Evolutionary conservation across 92 coral and sea anemone genomes (phyloP).

Genomic region (Diadumene lineata): DNA sequence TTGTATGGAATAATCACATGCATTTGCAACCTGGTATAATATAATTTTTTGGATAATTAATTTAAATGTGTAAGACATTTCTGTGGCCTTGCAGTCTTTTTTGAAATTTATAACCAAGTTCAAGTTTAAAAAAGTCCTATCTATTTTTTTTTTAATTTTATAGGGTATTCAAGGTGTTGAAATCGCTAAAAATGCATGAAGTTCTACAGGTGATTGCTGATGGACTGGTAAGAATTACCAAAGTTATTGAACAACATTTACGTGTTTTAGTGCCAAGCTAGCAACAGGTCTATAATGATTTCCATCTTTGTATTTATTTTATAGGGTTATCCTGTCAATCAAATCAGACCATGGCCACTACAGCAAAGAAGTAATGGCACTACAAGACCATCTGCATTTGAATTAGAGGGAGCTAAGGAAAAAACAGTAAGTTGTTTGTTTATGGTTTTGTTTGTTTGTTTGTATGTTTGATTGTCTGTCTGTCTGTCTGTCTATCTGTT

Average conservation of each 20-base stretch:
- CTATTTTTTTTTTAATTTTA: not conserved
- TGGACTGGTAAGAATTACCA: conserved; percentile 70
- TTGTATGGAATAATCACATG: no score
- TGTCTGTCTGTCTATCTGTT: no score
- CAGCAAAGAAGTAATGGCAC: conserved; percentile 93
- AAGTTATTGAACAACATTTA: not conserved
- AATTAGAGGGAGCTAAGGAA: conserved; percentile 60
- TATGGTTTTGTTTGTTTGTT: not conserved
- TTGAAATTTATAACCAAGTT: no score
- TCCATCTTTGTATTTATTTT: conserved; percentile 2
- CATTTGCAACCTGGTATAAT: no score
- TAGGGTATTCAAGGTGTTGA: conserved; percentile 88
- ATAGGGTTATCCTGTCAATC: conserved; percentile 86
- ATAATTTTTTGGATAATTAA: no score
- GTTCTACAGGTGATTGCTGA: conserved; percentile 85
- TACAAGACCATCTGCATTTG: conserved; percentile 75
- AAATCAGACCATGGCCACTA: conserved; percentile 96
- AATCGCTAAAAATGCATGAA: conserved; percentile 77
- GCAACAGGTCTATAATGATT: not conserved
- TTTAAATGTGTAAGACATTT: no score
- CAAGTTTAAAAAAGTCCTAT: not conserved
- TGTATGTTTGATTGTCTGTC: no score
- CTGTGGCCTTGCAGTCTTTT: no score
- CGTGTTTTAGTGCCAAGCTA: no score
- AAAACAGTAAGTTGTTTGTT: conserved; percentile 55